Evolutionary conservation across 2,888 invertebrate genomes (phyloP), one percentile per base, ranked within the genome.

Genomic region (Ormyrus nitidulus): DNA sequence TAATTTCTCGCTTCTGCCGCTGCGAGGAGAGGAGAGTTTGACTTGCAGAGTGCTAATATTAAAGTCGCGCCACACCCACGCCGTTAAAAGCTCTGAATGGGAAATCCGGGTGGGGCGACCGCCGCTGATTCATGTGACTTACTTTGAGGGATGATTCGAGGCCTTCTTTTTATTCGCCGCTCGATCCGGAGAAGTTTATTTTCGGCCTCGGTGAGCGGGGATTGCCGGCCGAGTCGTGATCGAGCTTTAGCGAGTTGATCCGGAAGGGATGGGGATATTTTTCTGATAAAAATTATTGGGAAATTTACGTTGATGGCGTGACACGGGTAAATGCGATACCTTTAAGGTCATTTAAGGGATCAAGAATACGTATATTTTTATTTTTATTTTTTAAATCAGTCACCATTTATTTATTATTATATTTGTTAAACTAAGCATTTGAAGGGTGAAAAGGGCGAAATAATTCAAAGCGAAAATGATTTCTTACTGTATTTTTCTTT

Each of bases 1-100:
- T 86, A 84, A 85, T 85, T 80, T 84, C 83, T 85, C 81, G 73
- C 7, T 49, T 44, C 53, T 13, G 74, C 44, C 19, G 34, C 44
- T 34, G 34, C 4, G 11, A 46, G 9, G 51, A 73, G 64, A 61
- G 13, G 68, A 11, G 77, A 82, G 83, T 82, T 82, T 82, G 82
- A 80, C 81, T 82, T 79, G 82, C 85, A 84, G 84, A 86, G 86
- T 86, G 86, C 86, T 86, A 86, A 86, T 86, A 86, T 86, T 86
- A 85, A 85, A 86, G 84, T 85, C 82, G 48, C 62, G 62, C 66
- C 69, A 56, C 70, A 11, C 79, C 56, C 76, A 34, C 34, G 53
- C 73, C 53, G 19, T 76, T 62, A 69, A 76, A 66, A 58, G 64
- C 69, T 51, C 58, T 70, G 75, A 79, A 79, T 75, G 75, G 79